These are phyloP conservation scores for Eunapius fragilis DNA, from an alignment of 37 sponge, comb jelly and placozoan genomes.

Conservation along the genomic window DNA sequence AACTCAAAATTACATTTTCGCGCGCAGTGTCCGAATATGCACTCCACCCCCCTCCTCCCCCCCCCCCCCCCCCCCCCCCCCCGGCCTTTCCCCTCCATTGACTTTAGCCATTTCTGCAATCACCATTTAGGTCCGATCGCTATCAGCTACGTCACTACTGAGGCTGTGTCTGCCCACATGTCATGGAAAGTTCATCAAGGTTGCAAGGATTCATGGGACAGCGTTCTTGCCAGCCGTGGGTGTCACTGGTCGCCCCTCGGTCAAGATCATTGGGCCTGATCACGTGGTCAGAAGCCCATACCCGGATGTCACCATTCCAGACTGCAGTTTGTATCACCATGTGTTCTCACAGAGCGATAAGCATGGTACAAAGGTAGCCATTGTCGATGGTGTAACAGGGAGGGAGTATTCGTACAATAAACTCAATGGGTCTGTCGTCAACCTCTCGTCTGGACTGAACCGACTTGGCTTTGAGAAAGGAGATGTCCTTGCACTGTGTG, in stretches of 20 bases:
- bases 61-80: no score
- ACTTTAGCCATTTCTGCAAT: no score
- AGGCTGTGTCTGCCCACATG: no score
- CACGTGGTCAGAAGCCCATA: slow-evolving; percentile 60
- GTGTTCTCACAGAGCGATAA: slow-evolving; percentile 25
- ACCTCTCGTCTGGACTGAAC: slow-evolving; percentile 53
- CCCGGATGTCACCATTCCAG: slow-evolving; percentile 34
- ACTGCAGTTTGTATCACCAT: slow-evolving; percentile 9
- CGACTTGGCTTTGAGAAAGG: slow-evolving; percentile 61
- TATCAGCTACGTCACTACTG: no score
- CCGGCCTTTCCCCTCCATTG: no score
- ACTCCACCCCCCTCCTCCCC: no score
- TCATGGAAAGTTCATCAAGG: no score
- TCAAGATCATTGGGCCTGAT: not conserved
- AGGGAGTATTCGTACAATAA: slow-evolving; percentile 50
- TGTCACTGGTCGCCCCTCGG: not conserved
- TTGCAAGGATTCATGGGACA: no score
- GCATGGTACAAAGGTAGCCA: slow-evolving; percentile 41
- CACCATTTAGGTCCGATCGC: no score
- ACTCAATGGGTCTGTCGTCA: slow-evolving; percentile 28
- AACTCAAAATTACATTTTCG: no score
- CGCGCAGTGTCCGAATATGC: no score
- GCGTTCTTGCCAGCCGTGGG: no score
- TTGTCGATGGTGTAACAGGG: slow-evolving; percentile 56
- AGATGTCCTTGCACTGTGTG: slow-evolving; percentile 51